Base-by-base conservation (phyloP, 1,140 invertebrate species). In the Epicauta chinensis region DNA sequence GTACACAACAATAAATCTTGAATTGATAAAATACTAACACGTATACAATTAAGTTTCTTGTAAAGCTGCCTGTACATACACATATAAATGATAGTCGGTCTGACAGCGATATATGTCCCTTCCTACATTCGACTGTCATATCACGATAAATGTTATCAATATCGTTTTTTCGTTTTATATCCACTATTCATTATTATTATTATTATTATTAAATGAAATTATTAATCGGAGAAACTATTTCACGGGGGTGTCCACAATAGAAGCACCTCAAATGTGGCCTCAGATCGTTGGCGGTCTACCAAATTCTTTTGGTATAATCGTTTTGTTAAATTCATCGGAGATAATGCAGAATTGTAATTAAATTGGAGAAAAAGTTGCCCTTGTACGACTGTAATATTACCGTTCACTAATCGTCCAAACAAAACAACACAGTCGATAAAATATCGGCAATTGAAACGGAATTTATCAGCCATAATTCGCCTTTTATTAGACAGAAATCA, bases 31-130 rank as follows among this genome's bases (percentile, higher is more conserved):
- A 51, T 56, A 51, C 45, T 51, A 56, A 48, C 41, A 51, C 53
- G 53, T 51, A 56, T 29, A 56, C 53, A 56, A 56, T 56, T 56
- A 56, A 47, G 53, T 46, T 44, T 48, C 53, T 56, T 56, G 53
- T 56, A 51, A 47, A 41, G 53, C 41, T 39, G 48, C 48, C 53
- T 56, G 42, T 51, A 51, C 42, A 48, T 51, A 55, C 53, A 56
- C 43, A 51, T 51, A 56, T 56, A 56, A 56, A 56, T 56, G 53
- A 56, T 56, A 56, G 53, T 42, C 12, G 40, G 23, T 51, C 32
- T 56, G 53, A 56, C 53, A 46, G 53, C 39, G 51, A 56, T 50
- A 44, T 56, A 56, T 56, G 48, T 50, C 52, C 35, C 53, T 56
- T 51, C 53, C 53, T 56, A 56, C 53, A 49, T 41, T 34, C 36